A percentile compares a stretch with the other conserved stretches of the same genome.
Conservation (phyloP, 2,888 invertebrate species). For the Conomelus anceps region DNA sequence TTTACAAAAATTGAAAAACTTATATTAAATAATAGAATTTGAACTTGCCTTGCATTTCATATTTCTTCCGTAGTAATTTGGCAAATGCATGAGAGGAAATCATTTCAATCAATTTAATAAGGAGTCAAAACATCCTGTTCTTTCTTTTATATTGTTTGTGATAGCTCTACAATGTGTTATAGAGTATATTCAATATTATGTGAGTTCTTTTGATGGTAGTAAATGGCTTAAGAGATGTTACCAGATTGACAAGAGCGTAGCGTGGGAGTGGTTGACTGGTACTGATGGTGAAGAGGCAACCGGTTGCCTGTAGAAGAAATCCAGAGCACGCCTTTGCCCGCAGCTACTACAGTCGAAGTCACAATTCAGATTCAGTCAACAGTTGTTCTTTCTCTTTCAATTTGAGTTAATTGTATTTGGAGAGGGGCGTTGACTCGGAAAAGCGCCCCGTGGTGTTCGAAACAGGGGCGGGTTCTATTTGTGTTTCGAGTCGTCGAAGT, state of each 20-base stretch:
- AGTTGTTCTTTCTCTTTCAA: conserved; percentile 12
- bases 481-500: conserved; percentile 7
- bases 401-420: conserved; percentile 12
- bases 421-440: conserved; percentile 7
- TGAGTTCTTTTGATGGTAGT: background rate
- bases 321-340: background rate
- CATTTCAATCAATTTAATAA: no score
- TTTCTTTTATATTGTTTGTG: no score
- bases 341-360: background rate
- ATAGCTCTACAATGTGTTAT: no score
- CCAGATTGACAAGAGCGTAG: background rate
- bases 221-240: background rate
- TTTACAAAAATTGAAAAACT: no score
- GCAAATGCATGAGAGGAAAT: no score
- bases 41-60: no score
- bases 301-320: background rate
- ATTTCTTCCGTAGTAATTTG: no score
- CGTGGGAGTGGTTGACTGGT: background rate
- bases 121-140: no score
- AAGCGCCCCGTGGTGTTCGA: background rate
- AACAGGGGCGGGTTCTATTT: conserved; percentile 15
- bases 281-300: background rate
- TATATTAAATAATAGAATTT: no score
- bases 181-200: no score
- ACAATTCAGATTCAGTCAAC: background rate